A percentile compares a stretch with the other conserved stretches of the same genome.
These are phyloP conservation scores for Pelodiscus sinensis DNA, from an alignment of 2,113 vertebrate genomes.

Conservation along the genomic window DNA sequence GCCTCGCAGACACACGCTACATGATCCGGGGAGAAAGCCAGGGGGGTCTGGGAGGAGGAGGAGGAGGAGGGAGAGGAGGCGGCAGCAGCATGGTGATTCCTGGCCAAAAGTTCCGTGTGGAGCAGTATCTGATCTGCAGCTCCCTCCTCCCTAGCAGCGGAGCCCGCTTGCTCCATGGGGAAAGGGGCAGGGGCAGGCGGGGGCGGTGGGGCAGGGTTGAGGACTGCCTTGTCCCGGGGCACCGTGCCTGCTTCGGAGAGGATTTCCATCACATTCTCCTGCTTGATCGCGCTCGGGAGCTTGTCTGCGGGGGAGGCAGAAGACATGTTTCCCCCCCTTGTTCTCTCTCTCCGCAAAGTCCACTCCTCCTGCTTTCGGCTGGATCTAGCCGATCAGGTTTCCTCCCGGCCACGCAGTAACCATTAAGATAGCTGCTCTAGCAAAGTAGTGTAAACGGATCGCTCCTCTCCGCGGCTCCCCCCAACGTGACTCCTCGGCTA, in stretches of 20 bases:
- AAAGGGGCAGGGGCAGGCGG: constrained; percentile 79
- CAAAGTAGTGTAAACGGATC: constrained; percentile 87
- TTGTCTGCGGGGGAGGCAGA: constrained; percentile 95
- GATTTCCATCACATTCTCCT: constrained; percentile 93
- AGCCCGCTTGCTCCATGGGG: constrained; percentile 87
- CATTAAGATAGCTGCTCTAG: constrained; percentile 92
- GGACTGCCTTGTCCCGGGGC: constrained; percentile 58
- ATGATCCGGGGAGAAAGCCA: constrained; percentile 97
- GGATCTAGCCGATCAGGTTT: constrained; percentile 95
- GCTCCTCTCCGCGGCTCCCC: constrained; percentile 79
- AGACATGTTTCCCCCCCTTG: constrained; percentile 84
- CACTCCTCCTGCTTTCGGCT: constrained; percentile 88
- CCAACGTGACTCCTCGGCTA: constrained; percentile 77
- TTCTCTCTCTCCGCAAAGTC: constrained; percentile 81
- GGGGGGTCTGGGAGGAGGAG: constrained; percentile 82
- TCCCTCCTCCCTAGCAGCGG: constrained; percentile 86
- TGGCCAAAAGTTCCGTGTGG: constrained; percentile 88
- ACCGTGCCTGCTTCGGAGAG: constrained; percentile 64
- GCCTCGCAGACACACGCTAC: constrained; percentile 99
- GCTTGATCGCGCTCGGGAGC: constrained; percentile 92
- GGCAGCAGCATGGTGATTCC: constrained; percentile 71
- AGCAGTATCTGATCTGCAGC: constrained; percentile 83
- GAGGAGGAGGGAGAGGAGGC: constrained; percentile 71
- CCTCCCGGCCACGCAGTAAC: constrained; percentile 92
- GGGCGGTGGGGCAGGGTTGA: constrained; percentile 70